Base-by-base conservation (phyloP, 2,888 invertebrate genomes). In the Patella depressa region DNA sequence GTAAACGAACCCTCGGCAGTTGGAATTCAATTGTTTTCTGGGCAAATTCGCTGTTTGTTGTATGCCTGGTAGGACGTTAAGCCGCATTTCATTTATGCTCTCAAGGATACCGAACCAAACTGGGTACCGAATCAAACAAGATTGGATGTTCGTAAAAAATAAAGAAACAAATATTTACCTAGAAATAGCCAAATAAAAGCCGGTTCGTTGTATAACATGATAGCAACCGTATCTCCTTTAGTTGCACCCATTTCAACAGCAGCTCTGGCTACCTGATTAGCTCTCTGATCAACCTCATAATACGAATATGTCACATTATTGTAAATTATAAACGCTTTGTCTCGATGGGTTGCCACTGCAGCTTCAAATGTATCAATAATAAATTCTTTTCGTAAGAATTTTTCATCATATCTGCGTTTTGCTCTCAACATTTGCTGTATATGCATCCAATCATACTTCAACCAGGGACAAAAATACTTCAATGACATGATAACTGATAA, bases 121-220 rank as follows among this genome's bases (percentile, higher is more conserved):
- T 24, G 24, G 24, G 24, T 24, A 24, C 24, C 1, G 24, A 24
- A 24, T 24, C 24, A 24, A 24, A 24, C 24, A 24, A 24, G 24
- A 24, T 24, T 24, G 24, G 24, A 1, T 24, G 24, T 34, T 72
- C 29, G 24, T 53, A 45, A 45, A 45, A 29, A 29, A 45, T 34
- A 34, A 45, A 45, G 45, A 45, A 45, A 45, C 54, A 77, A 24
- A 4, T 53, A 69, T 79, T 75, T 78, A 88, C 88, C 88, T n/a
- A 84, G 76, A 72, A 82, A 84, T 2, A 83, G 81, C 83, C 85
- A 87, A n/a, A 87, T 78, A 59, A 87, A 84, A 2, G 79, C 81
- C 0, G 88, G 87, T 70, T 83, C 83, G 75, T 88, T 88, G 65
- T 80, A 73, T 74, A 86, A 82, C 71, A 86, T 71, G 2, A 88